phyloP scores from a whole-genome alignment of 2,113 vertebrate genomes.

The Pluvianellus socialis region DNA sequence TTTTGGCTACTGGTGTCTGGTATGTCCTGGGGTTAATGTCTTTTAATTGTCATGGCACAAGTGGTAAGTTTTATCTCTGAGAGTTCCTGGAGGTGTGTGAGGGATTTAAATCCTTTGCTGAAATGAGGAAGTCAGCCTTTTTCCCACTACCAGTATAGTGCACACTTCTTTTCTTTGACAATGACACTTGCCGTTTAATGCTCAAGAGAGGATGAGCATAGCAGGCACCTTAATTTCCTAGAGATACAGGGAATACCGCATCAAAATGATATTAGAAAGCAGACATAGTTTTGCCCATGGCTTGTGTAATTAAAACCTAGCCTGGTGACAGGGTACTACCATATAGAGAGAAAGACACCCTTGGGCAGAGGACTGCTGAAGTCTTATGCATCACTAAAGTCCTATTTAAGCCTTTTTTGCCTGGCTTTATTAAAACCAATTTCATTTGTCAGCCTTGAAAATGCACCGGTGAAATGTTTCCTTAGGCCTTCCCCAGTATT shows the following conservation, averaged over 20 bases:
- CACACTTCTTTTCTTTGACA: neutral
- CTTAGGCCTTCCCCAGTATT: accelerated
- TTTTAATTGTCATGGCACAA: neutral
- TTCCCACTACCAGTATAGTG: neutral
- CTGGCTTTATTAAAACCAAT: constrained; percentile 38
- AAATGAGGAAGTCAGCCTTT: neutral
- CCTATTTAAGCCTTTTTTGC: constrained; percentile 17
- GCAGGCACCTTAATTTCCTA: constrained; percentile 7
- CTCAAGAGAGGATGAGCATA: neutral
- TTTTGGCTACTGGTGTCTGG: neutral
- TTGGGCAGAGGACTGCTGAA: constrained; percentile 6
- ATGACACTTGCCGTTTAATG: neutral
- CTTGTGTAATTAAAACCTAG: constrained; percentile 57
- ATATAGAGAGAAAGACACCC: neutral
- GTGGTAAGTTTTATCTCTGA: neutral
- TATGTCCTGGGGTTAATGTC: neutral
- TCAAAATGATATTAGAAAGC: constrained; percentile 43
- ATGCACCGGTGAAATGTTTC: neutral
- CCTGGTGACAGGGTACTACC: constrained; percentile 3
- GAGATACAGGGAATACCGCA: neutral
- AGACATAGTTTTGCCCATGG: constrained; percentile 30
- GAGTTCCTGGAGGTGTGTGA: neutral
- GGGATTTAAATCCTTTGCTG: neutral
- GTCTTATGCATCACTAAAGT: neutral
- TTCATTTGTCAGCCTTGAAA: neutral